phyloP scores from a whole-genome alignment of 2,113 vertebrate species.

The Machaerirhynchus nigripectus region DNA sequence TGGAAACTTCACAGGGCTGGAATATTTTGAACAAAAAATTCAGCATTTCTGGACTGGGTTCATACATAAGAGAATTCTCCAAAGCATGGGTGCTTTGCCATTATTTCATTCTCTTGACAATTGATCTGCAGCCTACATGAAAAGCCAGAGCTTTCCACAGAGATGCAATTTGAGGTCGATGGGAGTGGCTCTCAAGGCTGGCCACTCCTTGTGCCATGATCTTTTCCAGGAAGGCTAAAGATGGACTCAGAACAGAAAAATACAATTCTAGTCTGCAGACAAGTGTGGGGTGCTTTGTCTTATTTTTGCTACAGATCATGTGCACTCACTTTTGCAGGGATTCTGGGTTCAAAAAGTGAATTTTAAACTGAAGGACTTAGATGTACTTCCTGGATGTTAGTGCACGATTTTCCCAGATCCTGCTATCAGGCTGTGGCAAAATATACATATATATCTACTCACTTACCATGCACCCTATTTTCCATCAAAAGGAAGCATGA shows the following conservation, averaged over 20 bases:
- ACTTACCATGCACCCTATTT: background rate
- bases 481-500: background rate
- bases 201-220: background rate
- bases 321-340: background rate
- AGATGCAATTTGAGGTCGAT: background rate
- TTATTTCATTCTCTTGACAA: background rate
- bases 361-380: background rate
- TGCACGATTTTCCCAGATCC: background rate
- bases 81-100: background rate
- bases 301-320: background rate
- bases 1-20: background rate
- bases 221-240: background rate
- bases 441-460: background rate
- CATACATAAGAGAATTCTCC: background rate
- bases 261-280: background rate
- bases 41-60: background rate
- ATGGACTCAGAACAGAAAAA: background rate
- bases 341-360: background rate
- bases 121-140: background rate
- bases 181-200: background rate
- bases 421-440: background rate
- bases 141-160: background rate
- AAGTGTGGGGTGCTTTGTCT: background rate
- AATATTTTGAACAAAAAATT: background rate
- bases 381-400: background rate